These are phyloP conservation scores for Abrostola tripartita DNA, from an alignment of 2,888 invertebrate species.

Conservation along the genomic window DNA sequence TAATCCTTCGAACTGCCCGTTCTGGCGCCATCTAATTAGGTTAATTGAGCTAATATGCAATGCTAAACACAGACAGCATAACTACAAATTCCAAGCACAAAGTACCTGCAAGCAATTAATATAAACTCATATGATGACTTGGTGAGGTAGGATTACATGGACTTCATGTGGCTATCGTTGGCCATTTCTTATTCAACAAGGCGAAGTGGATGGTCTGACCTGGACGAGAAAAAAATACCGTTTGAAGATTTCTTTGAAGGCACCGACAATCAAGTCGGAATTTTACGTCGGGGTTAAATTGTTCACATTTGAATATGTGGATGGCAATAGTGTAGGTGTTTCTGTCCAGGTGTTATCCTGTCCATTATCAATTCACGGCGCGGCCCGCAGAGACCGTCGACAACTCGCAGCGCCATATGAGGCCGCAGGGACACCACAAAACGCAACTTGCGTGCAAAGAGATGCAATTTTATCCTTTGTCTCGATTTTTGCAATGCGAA, in stretches of 20 bases:
- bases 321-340: slow-evolving; percentile 58
- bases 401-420: slow-evolving; percentile 52
- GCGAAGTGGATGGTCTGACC: neutral
- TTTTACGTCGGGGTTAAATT: neutral
- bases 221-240: neutral
- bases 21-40: slow-evolving; percentile 41
- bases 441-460: slow-evolving; percentile 58
- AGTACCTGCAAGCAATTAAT: slow-evolving; percentile 35
- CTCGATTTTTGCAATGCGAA: slow-evolving; percentile 58
- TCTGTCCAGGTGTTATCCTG: slow-evolving; percentile 80
- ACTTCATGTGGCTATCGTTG: neutral
- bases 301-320: slow-evolving; percentile 43
- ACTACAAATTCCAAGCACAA: slow-evolving; percentile 34
- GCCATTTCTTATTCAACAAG: neutral
- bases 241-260: neutral
- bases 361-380: slow-evolving; percentile 76
- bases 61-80: slow-evolving; percentile 43
- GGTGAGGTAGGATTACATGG: slow-evolving; percentile 5
- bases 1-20: slow-evolving; percentile 26
- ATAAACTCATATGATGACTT: slow-evolving; percentile 32
- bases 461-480: slow-evolving; percentile 65
- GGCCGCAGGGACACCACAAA: slow-evolving; percentile 41
- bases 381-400: slow-evolving; percentile 49
- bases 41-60: slow-evolving; percentile 46
- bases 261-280: neutral